A percentile compares a stretch with the other conserved stretches of the same genome.
phyloP scores from a whole-genome alignment of 2,888 invertebrate species.

The Leistus spinibarbis region DNA sequence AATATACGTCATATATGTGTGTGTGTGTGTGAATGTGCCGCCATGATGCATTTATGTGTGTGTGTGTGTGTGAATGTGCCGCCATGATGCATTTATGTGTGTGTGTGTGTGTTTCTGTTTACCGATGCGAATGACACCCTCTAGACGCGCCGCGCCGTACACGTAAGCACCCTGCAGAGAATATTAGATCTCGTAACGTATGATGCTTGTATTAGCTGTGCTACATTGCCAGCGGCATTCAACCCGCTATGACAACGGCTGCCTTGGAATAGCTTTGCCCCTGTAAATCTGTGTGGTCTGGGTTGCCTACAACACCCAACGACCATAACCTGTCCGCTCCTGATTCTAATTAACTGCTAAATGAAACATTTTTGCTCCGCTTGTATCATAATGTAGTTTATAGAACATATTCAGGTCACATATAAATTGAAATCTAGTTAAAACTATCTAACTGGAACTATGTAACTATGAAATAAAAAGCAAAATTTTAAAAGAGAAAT shows the following conservation, averaged over 20 bases:
- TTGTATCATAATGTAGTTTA: neutral
- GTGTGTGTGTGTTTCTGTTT: neutral
- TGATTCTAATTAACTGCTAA: neutral
- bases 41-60: too few species aligned
- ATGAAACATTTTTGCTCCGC: neutral
- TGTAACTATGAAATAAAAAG: too few species aligned
- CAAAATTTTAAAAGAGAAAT: too few species aligned
- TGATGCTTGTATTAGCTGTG: neutral
- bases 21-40: too few species aligned
- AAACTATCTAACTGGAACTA: too few species aligned
- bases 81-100: neutral
- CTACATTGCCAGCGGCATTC: too few species aligned
- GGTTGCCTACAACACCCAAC: neutral
- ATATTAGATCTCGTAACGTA: slow-evolving; percentile 2
- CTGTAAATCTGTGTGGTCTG: neutral
- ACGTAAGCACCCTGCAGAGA: neutral
- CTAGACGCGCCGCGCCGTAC: neutral
- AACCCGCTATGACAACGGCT: too few species aligned
- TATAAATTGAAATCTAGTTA: too few species aligned
- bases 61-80: too few species aligned
- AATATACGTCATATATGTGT: too few species aligned
- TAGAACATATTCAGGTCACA: neutral
- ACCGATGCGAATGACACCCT: neutral
- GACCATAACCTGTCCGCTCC: neutral
- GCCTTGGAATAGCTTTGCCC: too few species aligned